Evolutionary conservation across 2,888 invertebrate genomes (phyloP).

Genomic region (Molorchus minor): DNA sequence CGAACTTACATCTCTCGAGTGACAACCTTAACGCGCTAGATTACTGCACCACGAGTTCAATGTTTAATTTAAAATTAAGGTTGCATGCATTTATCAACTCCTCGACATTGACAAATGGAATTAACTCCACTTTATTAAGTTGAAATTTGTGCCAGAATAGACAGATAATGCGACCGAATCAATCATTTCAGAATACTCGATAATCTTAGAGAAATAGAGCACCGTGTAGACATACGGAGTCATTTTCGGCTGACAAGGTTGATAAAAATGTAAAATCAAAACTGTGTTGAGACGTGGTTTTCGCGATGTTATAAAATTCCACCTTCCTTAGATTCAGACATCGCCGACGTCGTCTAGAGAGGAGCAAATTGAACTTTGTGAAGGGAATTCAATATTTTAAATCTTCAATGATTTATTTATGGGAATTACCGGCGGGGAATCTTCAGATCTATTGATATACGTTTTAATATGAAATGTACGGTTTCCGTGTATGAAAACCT

Average conservation of each 20-base stretch:
- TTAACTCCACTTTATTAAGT: slow-evolving; percentile 16
- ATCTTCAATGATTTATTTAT: slow-evolving; percentile 33
- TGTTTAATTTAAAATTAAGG: too few relatives aligned
- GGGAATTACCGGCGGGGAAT: slow-evolving; percentile 21
- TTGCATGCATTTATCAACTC: slow-evolving; percentile 6
- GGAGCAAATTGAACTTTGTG: slow-evolving; percentile 11
- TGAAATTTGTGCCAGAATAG: slow-evolving; percentile 7
- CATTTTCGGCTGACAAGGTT: slow-evolving; percentile 26
- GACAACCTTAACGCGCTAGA: too few relatives aligned
- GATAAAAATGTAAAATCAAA: slow-evolving; percentile 29
- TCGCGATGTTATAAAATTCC: slow-evolving; percentile 10
- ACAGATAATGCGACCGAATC: slow-evolving; percentile 17
- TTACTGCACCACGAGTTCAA: too few relatives aligned
- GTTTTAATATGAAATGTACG: slow-evolving; percentile 26
- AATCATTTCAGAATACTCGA: slow-evolving; percentile 11
- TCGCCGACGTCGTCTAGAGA: slow-evolving; percentile 19
- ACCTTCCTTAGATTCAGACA: slow-evolving; percentile 22
- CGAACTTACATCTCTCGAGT: too few relatives aligned
- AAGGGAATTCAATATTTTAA: slow-evolving; percentile 31
- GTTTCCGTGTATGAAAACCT: slow-evolving; percentile 15
- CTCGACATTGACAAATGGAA: slow-evolving; percentile 20
- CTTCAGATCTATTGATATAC: slow-evolving; percentile 26
- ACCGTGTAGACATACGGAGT: slow-evolving; percentile 12
- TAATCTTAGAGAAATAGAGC: slow-evolving; percentile 14
- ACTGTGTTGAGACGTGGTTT: slow-evolving; percentile 17